Conservation (phyloP, 1,140 invertebrate species). For the Nixonia krombeini region DNA sequence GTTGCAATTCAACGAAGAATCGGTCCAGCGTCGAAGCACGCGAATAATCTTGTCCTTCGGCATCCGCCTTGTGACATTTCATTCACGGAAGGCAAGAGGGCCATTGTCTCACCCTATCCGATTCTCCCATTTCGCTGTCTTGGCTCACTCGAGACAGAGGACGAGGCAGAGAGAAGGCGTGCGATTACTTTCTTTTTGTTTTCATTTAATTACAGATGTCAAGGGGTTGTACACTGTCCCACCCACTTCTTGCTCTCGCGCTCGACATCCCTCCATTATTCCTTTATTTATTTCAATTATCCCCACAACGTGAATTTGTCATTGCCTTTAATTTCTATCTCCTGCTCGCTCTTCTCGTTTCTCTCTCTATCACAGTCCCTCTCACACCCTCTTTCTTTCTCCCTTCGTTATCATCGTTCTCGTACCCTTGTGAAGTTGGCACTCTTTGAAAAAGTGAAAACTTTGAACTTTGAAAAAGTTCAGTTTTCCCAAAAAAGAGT, state of each 20-base stretch:
- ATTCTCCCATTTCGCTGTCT: constrained; percentile 52
- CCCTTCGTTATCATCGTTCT: constrained; percentile 46
- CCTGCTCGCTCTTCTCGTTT: constrained; percentile 44
- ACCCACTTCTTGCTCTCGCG: constrained; percentile 57
- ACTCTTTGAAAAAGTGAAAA: too few relatives aligned
- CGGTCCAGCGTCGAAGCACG: constrained; percentile 40
- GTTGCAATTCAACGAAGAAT: constrained; percentile 36
- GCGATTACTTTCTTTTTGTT: constrained; percentile 72
- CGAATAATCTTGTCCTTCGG: constrained; percentile 50
- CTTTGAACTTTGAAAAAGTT: too few relatives aligned
- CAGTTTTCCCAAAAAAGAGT: too few relatives aligned
- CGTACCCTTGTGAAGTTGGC: too few relatives aligned
- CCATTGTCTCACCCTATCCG: constrained; percentile 53
- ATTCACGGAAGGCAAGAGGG: constrained; percentile 48
- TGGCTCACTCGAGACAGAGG: constrained; percentile 49
- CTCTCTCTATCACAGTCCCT: too few relatives aligned
- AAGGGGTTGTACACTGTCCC: constrained; percentile 66
- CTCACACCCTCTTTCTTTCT: constrained; percentile 43
- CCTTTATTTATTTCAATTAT: constrained; percentile 73
- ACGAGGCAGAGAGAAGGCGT: constrained; percentile 58
- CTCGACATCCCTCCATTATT: constrained; percentile 66
- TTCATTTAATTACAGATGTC: constrained; percentile 73
- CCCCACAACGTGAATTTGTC: constrained; percentile 70
- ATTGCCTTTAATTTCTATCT: constrained; percentile 68
- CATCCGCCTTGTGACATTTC: constrained; percentile 50